phyloP scores from a whole-genome alignment of 35 echinoderm and acorn worm species.

The Chiridota heheva region DNA sequence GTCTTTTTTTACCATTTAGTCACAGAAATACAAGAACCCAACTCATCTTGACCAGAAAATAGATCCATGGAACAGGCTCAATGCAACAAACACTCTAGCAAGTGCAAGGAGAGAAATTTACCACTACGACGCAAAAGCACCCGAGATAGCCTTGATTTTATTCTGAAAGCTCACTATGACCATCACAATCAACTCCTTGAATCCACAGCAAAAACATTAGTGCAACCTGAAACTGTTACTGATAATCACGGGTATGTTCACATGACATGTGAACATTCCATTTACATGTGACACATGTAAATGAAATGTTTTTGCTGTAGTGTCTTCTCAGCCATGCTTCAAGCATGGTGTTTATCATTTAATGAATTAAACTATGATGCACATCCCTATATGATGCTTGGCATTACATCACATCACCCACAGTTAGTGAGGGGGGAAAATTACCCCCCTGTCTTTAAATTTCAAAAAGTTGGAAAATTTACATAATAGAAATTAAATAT shows the following conservation, averaged over 20 bases:
- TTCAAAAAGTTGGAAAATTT: too few relatives aligned
- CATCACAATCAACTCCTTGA: constrained; percentile 79
- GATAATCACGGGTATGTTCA: constrained; percentile 86
- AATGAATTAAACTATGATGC: too few relatives aligned
- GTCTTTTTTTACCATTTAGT: constrained; percentile 32
- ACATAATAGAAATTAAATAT: too few relatives aligned
- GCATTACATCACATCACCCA: too few relatives aligned
- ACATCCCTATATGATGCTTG: too few relatives aligned
- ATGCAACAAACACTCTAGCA: constrained; percentile 81
- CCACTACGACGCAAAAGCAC: constrained; percentile 92
- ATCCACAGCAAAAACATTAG: constrained; percentile 72
- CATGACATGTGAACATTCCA: neutral
- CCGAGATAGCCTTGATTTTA: constrained; percentile 92
- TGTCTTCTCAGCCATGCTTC: too few relatives aligned
- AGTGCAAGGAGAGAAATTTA: constrained; percentile 93
- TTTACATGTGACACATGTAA: neutral
- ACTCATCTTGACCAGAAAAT: constrained; percentile 92
- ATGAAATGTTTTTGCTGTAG: neutral
- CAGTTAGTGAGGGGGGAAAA: too few relatives aligned
- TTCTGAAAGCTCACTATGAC: constrained; percentile 88
- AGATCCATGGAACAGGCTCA: constrained; percentile 97
- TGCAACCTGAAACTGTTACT: constrained; percentile 82
- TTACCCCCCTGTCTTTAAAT: too few relatives aligned
- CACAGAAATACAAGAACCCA: constrained; percentile 75
- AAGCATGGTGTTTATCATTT: too few relatives aligned